A percentile compares a stretch with the other conserved stretches of the same genome.
Evolutionary conservation across 2,888 invertebrate genomes (phyloP).

Genomic region (Trachelus stipa): DNA sequence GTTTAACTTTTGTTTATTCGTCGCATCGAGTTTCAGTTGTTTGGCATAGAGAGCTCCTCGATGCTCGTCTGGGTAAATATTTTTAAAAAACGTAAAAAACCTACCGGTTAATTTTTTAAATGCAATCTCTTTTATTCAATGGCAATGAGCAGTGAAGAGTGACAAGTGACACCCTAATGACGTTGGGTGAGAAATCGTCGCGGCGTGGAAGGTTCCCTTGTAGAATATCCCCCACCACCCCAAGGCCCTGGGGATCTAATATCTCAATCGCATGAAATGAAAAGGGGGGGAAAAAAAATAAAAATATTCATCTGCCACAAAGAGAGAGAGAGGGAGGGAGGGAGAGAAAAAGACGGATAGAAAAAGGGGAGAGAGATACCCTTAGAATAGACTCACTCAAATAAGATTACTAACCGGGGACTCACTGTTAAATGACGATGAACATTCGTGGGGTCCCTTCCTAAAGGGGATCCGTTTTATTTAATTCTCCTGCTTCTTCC

Average conservation of each 20-base stretch:
- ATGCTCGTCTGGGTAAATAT: constrained; percentile 24
- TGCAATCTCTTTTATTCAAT: background rate
- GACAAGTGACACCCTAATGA: background rate
- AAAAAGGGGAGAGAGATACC: constrained; percentile 5
- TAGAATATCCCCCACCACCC: background rate
- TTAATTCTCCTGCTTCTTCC: background rate
- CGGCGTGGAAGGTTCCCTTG: background rate
- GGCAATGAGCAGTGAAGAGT: constrained; percentile 13
- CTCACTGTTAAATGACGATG: background rate
- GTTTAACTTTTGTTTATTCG: background rate
- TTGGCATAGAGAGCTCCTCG: constrained; percentile 13
- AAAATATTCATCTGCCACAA: constrained; percentile 15
- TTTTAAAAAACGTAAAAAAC: constrained; percentile 23
- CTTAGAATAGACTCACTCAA: background rate
- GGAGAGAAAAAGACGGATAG: constrained; percentile 22
- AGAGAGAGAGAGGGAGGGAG: constrained; percentile 16
- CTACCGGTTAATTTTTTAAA: constrained; percentile 14
- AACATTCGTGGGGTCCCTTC: background rate
- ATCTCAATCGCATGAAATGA: constrained; percentile 7
- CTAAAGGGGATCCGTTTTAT: background rate
- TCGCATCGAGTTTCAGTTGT: constrained; percentile 1
- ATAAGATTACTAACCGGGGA: background rate
- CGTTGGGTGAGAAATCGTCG: background rate
- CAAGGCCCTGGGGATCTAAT: background rate
- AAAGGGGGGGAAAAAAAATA: constrained; percentile 22